Conservation (phyloP, 1,140 invertebrate species). For the Caenorhabditis latens region DNA sequence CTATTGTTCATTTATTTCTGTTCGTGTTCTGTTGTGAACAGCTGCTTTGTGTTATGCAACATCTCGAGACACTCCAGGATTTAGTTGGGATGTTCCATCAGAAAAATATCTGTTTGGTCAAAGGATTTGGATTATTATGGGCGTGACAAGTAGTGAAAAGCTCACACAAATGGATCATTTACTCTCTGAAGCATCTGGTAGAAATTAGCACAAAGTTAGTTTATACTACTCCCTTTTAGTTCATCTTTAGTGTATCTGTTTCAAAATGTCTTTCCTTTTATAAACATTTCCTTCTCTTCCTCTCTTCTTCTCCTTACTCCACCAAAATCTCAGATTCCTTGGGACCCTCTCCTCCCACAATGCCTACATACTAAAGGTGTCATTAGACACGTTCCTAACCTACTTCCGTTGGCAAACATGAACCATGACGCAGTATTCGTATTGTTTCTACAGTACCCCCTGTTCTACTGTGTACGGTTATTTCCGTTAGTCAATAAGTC, state of each 20-base stretch:
- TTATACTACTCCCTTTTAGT: background rate
- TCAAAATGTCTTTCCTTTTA: background rate
- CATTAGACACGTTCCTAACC: conserved; percentile 40
- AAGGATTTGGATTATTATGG: background rate
- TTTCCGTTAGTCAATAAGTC: conserved; percentile 6
- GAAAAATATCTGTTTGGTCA: background rate
- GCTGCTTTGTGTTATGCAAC: conserved; percentile 1
- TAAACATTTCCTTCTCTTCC: conserved; percentile 15
- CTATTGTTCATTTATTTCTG: conserved; percentile 5
- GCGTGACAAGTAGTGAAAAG: background rate
- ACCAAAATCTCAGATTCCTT: background rate
- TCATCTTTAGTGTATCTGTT: background rate
- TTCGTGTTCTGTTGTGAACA: background rate
- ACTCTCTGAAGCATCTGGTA: conserved; percentile 2
- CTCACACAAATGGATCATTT: too few relatives aligned
- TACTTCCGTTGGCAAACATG: conserved; percentile 45
- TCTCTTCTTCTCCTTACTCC: background rate
- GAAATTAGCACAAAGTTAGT: background rate
- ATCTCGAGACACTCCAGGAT: background rate
- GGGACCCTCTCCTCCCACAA: background rate
- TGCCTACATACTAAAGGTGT: conserved; percentile 1
- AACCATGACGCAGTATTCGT: too few relatives aligned
- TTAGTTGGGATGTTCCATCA: background rate
- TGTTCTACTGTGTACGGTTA: too few relatives aligned
- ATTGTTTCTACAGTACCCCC: background rate